A percentile compares a stretch with the other conserved stretches of the same genome.
Evolutionary conservation across 2,113 vertebrate genomes (phyloP).

Genomic region (Epinephelus fuscoguttatus): DNA sequence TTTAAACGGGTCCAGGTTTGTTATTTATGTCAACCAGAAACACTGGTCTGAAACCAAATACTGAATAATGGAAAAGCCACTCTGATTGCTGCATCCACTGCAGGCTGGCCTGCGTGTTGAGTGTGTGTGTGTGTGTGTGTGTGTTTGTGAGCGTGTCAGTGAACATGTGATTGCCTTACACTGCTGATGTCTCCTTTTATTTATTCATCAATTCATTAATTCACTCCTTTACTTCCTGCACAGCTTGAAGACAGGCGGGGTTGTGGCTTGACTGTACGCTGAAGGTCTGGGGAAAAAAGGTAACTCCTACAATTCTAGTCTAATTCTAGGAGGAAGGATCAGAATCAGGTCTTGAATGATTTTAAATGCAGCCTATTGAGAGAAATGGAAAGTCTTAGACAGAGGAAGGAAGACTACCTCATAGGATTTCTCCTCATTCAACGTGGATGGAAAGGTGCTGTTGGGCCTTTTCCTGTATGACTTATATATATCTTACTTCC

Average conservation of each 20-base stretch:
- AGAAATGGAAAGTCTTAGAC: neutral
- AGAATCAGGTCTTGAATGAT: neutral
- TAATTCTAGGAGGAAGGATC: neutral
- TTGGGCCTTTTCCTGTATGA: neutral
- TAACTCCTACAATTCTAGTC: neutral
- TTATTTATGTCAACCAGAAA: slow-evolving; percentile 22
- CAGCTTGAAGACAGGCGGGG: neutral
- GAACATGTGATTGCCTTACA: slow-evolving; percentile 13
- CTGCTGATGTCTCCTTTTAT: slow-evolving; percentile 50
- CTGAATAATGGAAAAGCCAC: slow-evolving; percentile 54
- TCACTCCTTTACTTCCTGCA: slow-evolving; percentile 30
- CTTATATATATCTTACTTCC: neutral
- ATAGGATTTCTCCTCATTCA: neutral
- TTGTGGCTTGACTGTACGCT: neutral
- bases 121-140: slow-evolving; percentile 26
- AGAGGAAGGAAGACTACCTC: slow-evolving; percentile 1
- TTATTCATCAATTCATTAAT: slow-evolving; percentile 72
- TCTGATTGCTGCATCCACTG: slow-evolving; percentile 56
- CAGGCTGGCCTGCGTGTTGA: slow-evolving; percentile 44
- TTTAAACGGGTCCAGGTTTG: neutral
- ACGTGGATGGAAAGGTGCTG: neutral
- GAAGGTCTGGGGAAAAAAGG: neutral
- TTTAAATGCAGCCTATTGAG: neutral
- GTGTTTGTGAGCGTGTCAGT: slow-evolving; percentile 27
- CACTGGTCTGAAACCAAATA: slow-evolving; percentile 11